Evolutionary conservation across 2,113 vertebrate species (phyloP).

Genomic region (Spilogale gracilis): DNA sequence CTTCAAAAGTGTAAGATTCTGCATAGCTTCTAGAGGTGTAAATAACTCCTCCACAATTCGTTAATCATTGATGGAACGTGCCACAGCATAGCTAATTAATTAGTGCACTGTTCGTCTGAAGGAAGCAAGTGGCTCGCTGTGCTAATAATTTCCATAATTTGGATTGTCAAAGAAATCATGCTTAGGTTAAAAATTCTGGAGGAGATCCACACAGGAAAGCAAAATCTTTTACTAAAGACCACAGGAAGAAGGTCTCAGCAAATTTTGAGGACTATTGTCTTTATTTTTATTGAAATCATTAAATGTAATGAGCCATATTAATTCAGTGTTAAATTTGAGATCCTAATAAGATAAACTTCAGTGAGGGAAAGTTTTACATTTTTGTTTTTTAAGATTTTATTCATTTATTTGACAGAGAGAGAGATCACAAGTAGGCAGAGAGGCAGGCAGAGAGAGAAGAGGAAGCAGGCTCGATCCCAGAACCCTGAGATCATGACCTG

Average conservation of each 20-base stretch:
- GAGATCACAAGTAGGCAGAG: no score
- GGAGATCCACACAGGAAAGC: conserved; percentile 2
- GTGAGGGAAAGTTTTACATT: neutral
- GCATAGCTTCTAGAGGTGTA: neutral
- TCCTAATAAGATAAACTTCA: neutral
- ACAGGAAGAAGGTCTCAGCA: neutral
- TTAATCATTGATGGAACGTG: neutral
- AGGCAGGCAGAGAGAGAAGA: no score
- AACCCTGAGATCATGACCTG: no score
- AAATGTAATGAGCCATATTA: conserved; percentile 3
- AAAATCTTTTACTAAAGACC: conserved; percentile 25
- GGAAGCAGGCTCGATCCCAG: no score
- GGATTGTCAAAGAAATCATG: conserved; percentile 48
- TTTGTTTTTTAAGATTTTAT: neutral
- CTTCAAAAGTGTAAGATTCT: neutral
- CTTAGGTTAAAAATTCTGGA: conserved; percentile 46
- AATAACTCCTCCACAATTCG: neutral
- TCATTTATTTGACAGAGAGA: no score
- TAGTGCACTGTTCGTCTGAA: neutral
- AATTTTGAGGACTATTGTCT: neutral
- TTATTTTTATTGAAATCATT: conserved; percentile 43
- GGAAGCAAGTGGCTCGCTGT: neutral
- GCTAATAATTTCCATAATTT: conserved; percentile 55
- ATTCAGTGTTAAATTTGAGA: neutral
- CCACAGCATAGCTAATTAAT: neutral